Conservation (phyloP, 2,888 invertebrate species). For the Raillietiella orientalis region DNA sequence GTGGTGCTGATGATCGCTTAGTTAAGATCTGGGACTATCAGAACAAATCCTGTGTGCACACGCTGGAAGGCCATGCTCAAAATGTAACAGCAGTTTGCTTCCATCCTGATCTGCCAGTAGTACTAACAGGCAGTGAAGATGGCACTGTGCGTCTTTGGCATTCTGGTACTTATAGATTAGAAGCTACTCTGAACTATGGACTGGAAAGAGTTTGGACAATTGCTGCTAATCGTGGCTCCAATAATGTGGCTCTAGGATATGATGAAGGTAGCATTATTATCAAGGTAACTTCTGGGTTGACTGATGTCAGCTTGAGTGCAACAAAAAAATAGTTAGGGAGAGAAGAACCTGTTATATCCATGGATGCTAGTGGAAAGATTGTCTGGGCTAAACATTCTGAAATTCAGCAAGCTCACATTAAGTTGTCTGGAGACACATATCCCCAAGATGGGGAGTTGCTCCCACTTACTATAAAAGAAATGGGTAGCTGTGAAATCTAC, state of each 20-base stretch:
- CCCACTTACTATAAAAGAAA: slow-evolving; percentile 80
- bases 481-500: slow-evolving; percentile 97
- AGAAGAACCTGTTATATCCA: slow-evolving; percentile 94
- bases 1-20: slow-evolving; percentile 86
- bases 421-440: slow-evolving; percentile 39
- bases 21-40: slow-evolving; percentile 99
- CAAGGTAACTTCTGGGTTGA: slow-evolving; percentile 18
- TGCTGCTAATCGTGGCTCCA: slow-evolving; percentile 63
- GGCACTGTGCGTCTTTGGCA: slow-evolving; percentile 95
- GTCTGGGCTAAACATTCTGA: slow-evolving; percentile 97
- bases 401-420: slow-evolving; percentile 81
- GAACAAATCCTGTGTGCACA: slow-evolving; percentile 97
- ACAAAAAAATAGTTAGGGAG: slow-evolving; percentile 28
- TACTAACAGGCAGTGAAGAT: slow-evolving; percentile 90
- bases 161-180: slow-evolving; percentile 83
- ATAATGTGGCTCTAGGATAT: slow-evolving; percentile 87
- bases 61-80: slow-evolving; percentile 81
- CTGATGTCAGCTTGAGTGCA: neutral
- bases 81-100: slow-evolving; percentile 87
- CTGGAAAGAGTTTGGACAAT: slow-evolving; percentile 96
- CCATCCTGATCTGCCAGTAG: slow-evolving; percentile 89
- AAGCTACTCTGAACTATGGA: slow-evolving; percentile 88
- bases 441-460: slow-evolving; percentile 54
- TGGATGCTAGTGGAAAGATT: slow-evolving; percentile 95
- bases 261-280: slow-evolving; percentile 88